Percentiles rank a stretch among this genome's conserved stretches.
Evolutionary conservation across 2,888 invertebrate species (phyloP).

Genomic region (Clostera curtula): DNA sequence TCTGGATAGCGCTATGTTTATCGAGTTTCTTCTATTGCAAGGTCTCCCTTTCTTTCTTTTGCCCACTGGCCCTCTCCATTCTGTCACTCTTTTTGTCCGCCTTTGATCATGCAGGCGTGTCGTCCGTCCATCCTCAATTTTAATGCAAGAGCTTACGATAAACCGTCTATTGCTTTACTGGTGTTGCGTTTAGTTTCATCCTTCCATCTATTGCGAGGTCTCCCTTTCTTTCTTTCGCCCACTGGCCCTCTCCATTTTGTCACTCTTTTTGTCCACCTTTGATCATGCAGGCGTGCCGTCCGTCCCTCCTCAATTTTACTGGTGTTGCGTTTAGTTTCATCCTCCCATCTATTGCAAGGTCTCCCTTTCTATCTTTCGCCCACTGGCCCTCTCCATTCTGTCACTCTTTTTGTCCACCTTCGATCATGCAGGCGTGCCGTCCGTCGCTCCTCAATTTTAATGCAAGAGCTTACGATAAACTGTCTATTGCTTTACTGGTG

Average conservation of each 20-base stretch:
- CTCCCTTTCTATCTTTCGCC: conserved; percentile 9
- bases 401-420: conserved; percentile 5
- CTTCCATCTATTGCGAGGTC: conserved; percentile 8
- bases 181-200: no score
- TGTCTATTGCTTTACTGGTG: no score
- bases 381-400: conserved; percentile 9
- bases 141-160: no score
- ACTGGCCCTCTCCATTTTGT: conserved; percentile 9
- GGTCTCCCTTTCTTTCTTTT: conserved; percentile 10
- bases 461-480: no score
- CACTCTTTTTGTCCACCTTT: conserved; percentile 5
- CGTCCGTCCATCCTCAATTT: not conserved
- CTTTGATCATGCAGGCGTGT: conserved; percentile 2
- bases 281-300: conserved; percentile 1
- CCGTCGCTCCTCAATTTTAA: not conserved
- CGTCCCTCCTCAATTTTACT: not conserved
- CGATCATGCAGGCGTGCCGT: conserved; percentile 1
- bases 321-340: no score
- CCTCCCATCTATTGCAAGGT: conserved; percentile 7
- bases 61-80: conserved; percentile 8
- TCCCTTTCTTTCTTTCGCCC: conserved; percentile 9
- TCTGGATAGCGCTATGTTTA: conserved; percentile 2
- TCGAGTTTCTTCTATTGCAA: conserved; percentile 5
- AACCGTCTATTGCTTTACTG: no score
- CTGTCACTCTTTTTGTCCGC: conserved; percentile 6